Evolutionary conservation across 2,888 invertebrate genomes (phyloP).

Genomic region (Rutpela maculata): DNA sequence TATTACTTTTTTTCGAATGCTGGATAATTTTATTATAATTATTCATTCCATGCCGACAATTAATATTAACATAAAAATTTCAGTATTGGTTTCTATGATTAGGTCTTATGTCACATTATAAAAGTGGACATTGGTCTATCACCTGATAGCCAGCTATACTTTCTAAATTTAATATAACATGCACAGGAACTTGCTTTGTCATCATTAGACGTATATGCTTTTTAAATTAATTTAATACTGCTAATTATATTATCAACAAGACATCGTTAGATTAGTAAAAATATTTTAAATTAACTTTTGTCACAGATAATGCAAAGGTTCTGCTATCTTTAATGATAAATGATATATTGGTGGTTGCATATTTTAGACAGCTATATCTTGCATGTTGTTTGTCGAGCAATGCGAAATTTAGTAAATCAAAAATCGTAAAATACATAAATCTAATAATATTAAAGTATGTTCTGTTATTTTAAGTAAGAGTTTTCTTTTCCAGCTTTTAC

Average conservation of each 20-base stretch:
- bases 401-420: no score
- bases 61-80: neutral
- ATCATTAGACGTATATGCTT: neutral
- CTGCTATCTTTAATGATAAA: neutral
- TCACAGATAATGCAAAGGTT: neutral
- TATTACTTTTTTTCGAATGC: no score
- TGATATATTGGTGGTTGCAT: neutral
- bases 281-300: no score
- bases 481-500: no score
- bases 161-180: slow-evolving; percentile 17
- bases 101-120: neutral
- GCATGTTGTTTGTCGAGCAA: no score
- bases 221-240: no score
- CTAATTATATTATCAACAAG: no score
- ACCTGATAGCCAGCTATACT: slow-evolving; percentile 20
- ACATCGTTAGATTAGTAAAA: no score
- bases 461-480: no score
- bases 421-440: no score
- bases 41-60: neutral
- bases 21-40: neutral
- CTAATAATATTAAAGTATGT: no score
- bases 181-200: slow-evolving; percentile 8
- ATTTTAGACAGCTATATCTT: neutral
- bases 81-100: neutral
- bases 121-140: slow-evolving; percentile 37